Base-by-base conservation (phyloP, 1,140 invertebrate species). In the Galendromus occidentalis region DNA sequence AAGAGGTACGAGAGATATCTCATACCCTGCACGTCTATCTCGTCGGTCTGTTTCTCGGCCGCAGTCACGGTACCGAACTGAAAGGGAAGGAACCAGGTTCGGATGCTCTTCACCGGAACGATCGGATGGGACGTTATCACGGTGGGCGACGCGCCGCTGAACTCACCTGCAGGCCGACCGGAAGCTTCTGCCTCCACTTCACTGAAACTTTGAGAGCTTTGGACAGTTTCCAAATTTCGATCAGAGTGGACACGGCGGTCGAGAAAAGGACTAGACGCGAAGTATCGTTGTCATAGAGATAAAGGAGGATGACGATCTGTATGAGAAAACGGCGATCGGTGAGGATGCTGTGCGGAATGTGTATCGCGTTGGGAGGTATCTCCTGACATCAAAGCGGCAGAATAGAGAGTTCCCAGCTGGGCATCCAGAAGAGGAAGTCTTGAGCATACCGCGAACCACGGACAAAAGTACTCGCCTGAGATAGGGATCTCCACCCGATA, bases 171-270 rank as follows among this genome's bases (percentile, higher is more conserved):
- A 59, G 33, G 12, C 51, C 51, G 2, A 59, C 51, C 1, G 66
- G 65, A 65, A 66, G 1, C 22, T 22, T 69, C 71, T 72, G 66
- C 67, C 4, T 64, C 74, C 71, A 75, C 12, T 18, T 42, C 25
- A 77, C 41, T 18, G 64, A 81, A 6, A 92, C 72, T 74, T 87
- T 87, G 7, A 92, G 79, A 9, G 94, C 87, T 76, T 95, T 96
- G 68, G 84, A 88, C 7, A 91, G 83, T 78, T 97, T 96, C 91
- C 92, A 97, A 64, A 91, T 85, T 78, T 95, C 91, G 70, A 96
- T 93, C 0, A 95, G 20, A 29, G 85, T 82, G 64, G 85, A 87
- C 69, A 97, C 83, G 22, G 84, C 87, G 63, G 85, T 81, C 4
- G 95, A 94, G 42, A 94, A 77, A 4, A 96, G 75, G 18, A 98